Percentiles rank a stretch among this genome's conserved stretches.
Conservation (phyloP, 2,888 invertebrate genomes). For the Ochlodes sylvanus region DNA sequence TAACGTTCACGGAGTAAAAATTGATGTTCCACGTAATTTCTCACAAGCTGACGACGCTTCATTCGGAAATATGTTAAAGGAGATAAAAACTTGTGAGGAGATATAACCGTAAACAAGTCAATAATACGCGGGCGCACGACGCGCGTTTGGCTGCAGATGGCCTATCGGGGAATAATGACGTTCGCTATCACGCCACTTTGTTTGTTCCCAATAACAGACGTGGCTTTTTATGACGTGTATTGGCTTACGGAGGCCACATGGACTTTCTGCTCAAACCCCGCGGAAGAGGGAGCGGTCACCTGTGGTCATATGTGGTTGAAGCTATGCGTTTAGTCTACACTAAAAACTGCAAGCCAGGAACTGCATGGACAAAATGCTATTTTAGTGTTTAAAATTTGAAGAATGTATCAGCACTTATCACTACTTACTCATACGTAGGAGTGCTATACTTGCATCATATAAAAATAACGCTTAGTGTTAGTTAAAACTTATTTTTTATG, state of each 20-base stretch:
- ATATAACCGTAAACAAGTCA: conserved; percentile 22
- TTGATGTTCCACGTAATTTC: background rate
- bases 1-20: background rate
- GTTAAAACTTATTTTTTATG: too few species aligned
- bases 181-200: conserved; percentile 12
- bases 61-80: conserved; percentile 4
- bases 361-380: too few species aligned
- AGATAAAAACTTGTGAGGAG: conserved; percentile 13
- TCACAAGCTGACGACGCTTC: background rate
- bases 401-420: too few species aligned
- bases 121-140: conserved; percentile 7
- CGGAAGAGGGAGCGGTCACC: background rate
- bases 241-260: background rate
- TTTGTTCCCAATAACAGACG: background rate
- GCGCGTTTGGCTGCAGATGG: conserved; percentile 8
- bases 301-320: too few species aligned
- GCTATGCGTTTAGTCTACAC: too few species aligned
- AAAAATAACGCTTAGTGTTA: too few species aligned
- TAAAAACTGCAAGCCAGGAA: too few species aligned
- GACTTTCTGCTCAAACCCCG: background rate
- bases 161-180: conserved; percentile 8
- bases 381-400: too few species aligned
- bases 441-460: too few species aligned
- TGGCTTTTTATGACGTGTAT: background rate
- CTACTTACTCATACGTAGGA: too few species aligned